phyloP scores from a whole-genome alignment of 2,888 invertebrate genomes.

The Drosophila mimetica region DNA sequence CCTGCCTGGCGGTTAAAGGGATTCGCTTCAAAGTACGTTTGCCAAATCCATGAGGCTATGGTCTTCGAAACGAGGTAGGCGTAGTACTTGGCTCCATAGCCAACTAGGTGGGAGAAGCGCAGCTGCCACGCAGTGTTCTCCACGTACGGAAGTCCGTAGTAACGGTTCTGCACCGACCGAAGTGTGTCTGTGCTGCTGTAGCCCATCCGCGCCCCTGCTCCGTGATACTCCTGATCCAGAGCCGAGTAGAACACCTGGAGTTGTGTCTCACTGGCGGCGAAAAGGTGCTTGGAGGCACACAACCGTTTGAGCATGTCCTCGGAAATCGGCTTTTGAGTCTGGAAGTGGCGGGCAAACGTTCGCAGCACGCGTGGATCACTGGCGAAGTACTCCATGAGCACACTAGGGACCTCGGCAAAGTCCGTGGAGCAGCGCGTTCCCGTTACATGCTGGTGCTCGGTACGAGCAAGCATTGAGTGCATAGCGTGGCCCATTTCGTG shows the following conservation, averaged over 20 bases:
- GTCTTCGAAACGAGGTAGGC: slow-evolving; percentile 98
- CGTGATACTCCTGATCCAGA: slow-evolving; percentile 95
- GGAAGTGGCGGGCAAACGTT: slow-evolving; percentile 95
- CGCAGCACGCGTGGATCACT: slow-evolving; percentile 93
- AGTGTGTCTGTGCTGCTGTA: slow-evolving; percentile 89
- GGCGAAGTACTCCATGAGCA: slow-evolving; percentile 99
- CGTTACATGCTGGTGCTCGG: slow-evolving; percentile 97
- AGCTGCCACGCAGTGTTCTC: slow-evolving; percentile 98
- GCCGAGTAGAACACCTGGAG: slow-evolving; percentile 95
- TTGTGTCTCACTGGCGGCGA: slow-evolving; percentile 95
- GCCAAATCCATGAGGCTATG: slow-evolving; percentile 97
- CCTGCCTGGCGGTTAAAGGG: slow-evolving; percentile 92
- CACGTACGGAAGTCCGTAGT: slow-evolving; percentile 94
- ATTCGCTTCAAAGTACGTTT: slow-evolving; percentile 91
- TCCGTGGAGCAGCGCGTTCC: slow-evolving; percentile 99
- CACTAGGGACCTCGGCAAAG: slow-evolving; percentile 99
- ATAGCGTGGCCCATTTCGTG: slow-evolving; percentile 99
- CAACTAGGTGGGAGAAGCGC: slow-evolving; percentile 97
- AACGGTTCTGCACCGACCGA: slow-evolving; percentile 90
- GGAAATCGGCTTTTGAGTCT: slow-evolving; percentile 93
- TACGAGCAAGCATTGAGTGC: slow-evolving; percentile 98
- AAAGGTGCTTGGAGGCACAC: slow-evolving; percentile 93
- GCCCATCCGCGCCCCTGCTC: slow-evolving; percentile 79
- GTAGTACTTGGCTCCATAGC: slow-evolving; percentile 99
- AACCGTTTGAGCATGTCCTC: slow-evolving; percentile 91